Conservation (phyloP, 1,140 invertebrate genomes). For the Tetramorium parvispinum region DNA sequence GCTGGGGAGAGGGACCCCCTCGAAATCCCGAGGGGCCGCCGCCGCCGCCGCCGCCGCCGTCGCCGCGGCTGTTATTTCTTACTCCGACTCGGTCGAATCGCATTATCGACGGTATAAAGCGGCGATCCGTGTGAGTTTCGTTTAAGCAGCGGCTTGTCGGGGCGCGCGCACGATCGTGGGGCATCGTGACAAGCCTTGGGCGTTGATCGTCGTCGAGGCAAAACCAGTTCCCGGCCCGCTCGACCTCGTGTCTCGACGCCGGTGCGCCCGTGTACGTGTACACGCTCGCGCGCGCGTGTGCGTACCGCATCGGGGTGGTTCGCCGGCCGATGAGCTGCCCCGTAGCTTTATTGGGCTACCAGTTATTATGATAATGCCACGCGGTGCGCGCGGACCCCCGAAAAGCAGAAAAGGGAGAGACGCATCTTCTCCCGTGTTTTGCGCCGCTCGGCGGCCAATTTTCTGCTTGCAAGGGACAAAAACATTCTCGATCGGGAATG, state of each 20-base stretch:
- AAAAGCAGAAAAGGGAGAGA: slow-evolving; percentile 32
- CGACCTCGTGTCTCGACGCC: slow-evolving; percentile 56
- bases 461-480: slow-evolving; percentile 50
- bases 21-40: slow-evolving; percentile 15
- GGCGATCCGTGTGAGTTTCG: slow-evolving; percentile 70
- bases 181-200: slow-evolving; percentile 77
- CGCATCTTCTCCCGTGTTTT: slow-evolving; percentile 14
- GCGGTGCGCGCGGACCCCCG: slow-evolving; percentile 6
- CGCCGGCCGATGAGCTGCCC: slow-evolving; percentile 69
- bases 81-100: slow-evolving; percentile 56
- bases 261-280: slow-evolving; percentile 22
- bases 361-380: slow-evolving; percentile 76
- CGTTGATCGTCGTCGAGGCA: slow-evolving; percentile 74
- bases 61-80: slow-evolving; percentile 43
- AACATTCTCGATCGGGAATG: slow-evolving; percentile 22
- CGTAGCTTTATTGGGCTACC: slow-evolving; percentile 74
- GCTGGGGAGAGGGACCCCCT: background rate
- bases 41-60: background rate
- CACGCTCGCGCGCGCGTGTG: background rate
- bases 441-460: slow-evolving; percentile 34
- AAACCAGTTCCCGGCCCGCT: slow-evolving; percentile 74
- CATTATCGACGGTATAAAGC: slow-evolving; percentile 66
- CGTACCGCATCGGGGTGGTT: slow-evolving; percentile 31
- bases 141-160: slow-evolving; percentile 53
- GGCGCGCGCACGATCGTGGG: slow-evolving; percentile 28